A percentile compares a stretch with the other conserved stretches of the same genome.
Evolutionary conservation across 1,140 invertebrate species (phyloP).

Genomic region (Sminthurides bifidus): DNA sequence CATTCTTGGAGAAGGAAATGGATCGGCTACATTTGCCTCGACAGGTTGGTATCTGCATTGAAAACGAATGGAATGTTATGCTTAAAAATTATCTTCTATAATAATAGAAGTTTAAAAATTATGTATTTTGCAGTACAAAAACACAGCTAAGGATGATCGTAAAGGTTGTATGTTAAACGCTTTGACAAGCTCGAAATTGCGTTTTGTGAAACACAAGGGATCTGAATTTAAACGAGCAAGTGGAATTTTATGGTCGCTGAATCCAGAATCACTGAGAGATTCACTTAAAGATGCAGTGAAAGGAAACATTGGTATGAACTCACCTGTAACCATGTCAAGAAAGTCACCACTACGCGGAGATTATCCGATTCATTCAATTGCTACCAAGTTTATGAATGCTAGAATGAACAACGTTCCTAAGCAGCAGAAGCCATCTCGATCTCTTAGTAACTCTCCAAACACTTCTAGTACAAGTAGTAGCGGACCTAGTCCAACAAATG

Average conservation of each 20-base stretch:
- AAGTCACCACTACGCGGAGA: neutral
- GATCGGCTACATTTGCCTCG: constrained; percentile 18
- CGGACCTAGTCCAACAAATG: neutral
- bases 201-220: constrained; percentile 13
- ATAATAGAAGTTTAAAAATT: neutral
- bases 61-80: neutral
- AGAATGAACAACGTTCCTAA: too few relatives aligned
- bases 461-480: too few relatives aligned
- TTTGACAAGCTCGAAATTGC: constrained; percentile 7
- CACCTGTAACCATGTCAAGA: neutral
- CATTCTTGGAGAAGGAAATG: constrained; percentile 13
- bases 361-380: neutral
- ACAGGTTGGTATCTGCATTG: constrained; percentile 3
- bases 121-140: constrained; percentile 13
- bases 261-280: too few relatives aligned
- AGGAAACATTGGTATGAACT: neutral
- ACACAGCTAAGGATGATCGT: constrained; percentile 5
- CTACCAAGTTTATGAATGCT: too few relatives aligned
- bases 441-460: too few relatives aligned
- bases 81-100: neutral
- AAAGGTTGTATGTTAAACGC: constrained; percentile 11
- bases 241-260: neutral
- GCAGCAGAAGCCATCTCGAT: too few relatives aligned
- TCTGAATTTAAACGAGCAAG: neutral
- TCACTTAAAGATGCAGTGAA: too few relatives aligned